These are phyloP conservation scores for Aulostomus chinensis DNA, from an alignment of 2,797 vertebrate genomes.

Conservation along the genomic window DNA sequence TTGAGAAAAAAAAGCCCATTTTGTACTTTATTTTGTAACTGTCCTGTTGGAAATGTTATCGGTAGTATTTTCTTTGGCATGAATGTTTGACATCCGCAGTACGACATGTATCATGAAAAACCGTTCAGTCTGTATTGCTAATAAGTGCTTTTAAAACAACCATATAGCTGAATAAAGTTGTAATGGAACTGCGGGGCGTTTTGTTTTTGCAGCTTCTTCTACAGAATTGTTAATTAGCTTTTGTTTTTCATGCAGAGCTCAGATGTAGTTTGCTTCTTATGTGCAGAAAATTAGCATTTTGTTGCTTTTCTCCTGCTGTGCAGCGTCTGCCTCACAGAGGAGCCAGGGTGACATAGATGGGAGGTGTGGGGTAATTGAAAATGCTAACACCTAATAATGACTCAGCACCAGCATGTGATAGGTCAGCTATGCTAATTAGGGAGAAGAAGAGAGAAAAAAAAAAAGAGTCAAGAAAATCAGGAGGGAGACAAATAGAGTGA, in stretches of 20 bases:
- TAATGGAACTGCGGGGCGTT: slow-evolving; percentile 48
- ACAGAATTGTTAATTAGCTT: slow-evolving; percentile 11
- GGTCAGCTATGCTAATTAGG: slow-evolving; percentile 65
- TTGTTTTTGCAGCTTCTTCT: slow-evolving; percentile 18
- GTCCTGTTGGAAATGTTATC: slow-evolving; percentile 69
- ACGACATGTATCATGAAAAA: slow-evolving; percentile 72
- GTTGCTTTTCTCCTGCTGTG: slow-evolving; percentile 74
- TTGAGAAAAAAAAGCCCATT: slow-evolving; percentile 62
- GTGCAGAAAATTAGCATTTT: slow-evolving; percentile 61
- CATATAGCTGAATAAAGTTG: slow-evolving; percentile 81
- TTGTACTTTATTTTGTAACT: slow-evolving; percentile 77
- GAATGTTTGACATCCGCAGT: slow-evolving; percentile 81
- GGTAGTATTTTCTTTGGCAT: slow-evolving; percentile 74
- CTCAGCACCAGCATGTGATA: slow-evolving; percentile 59
- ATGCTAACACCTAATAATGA: slow-evolving; percentile 70
- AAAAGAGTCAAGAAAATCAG: slow-evolving; percentile 9
- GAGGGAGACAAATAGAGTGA: slow-evolving; percentile 31
- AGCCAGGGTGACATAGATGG: slow-evolving; percentile 44
- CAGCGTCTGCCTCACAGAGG: slow-evolving; percentile 61
- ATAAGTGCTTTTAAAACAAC: slow-evolving; percentile 82
- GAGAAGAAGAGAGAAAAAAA: not conserved
- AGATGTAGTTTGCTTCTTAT: slow-evolving; percentile 21
- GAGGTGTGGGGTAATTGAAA: slow-evolving; percentile 67
- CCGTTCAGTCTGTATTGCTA: slow-evolving; percentile 79
- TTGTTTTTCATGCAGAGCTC: slow-evolving; percentile 36